These are phyloP conservation scores for Pentalonia nigronervosa DNA, from an alignment of 1,140 invertebrate genomes.

Conservation along the genomic window DNA sequence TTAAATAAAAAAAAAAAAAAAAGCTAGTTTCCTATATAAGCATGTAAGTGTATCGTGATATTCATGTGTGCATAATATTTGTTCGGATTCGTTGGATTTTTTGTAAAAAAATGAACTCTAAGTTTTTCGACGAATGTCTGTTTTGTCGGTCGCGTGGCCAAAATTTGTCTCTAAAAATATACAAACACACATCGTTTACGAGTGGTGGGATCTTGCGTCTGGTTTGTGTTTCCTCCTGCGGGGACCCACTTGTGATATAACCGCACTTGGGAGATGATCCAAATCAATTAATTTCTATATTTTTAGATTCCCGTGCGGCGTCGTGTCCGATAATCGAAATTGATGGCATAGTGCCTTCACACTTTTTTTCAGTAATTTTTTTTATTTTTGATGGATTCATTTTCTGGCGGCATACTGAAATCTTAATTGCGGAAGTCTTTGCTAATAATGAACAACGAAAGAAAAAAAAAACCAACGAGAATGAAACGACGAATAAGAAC, in stretches of 20 bases:
- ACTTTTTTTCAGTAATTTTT: neutral
- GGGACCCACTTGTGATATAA: slow-evolving; percentile 43
- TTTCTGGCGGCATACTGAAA: neutral
- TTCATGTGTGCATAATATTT: neutral
- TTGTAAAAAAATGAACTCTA: neutral
- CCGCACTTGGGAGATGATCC: slow-evolving; percentile 42
- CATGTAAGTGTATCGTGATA: neutral
- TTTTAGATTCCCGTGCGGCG: slow-evolving; percentile 9
- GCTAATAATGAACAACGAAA: slow-evolving; percentile 23
- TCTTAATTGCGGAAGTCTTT: slow-evolving; percentile 49
- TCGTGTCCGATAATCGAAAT: slow-evolving; percentile 29
- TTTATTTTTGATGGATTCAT: slow-evolving; percentile 23
- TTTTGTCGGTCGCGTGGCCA: slow-evolving; percentile 29
- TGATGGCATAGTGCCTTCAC: neutral
- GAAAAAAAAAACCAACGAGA: slow-evolving; percentile 8
- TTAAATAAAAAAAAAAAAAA: neutral
- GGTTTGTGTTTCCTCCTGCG: slow-evolving; percentile 37
- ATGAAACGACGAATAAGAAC: neutral
- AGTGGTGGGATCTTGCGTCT: slow-evolving; percentile 31
- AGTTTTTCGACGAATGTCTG: neutral
- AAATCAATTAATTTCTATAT: slow-evolving; percentile 54
- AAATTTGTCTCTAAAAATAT: slow-evolving; percentile 55
- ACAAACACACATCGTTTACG: slow-evolving; percentile 6
- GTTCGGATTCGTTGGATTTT: neutral
- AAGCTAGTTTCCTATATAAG: neutral